Conservation (phyloP, 2,113 vertebrate genomes). For the Mola mola region DNA sequence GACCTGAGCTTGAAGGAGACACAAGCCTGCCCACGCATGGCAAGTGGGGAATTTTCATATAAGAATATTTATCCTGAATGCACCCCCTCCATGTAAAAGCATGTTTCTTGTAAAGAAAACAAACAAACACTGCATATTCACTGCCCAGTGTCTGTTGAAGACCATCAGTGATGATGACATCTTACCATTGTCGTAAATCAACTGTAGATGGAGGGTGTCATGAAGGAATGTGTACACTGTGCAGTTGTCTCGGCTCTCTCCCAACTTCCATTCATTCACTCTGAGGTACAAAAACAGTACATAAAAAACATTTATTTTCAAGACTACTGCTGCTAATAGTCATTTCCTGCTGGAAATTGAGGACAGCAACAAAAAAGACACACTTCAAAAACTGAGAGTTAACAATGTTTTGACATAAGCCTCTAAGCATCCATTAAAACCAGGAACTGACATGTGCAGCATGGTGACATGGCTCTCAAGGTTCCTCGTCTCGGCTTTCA, state of each 20-base stretch:
- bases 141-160: neutral
- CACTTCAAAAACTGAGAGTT: neutral
- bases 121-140: too few species aligned
- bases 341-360: too few species aligned
- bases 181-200: conserved; percentile 69
- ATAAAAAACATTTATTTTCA: too few species aligned
- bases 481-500: conserved; percentile 61
- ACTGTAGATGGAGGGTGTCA: conserved; percentile 67
- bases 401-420: neutral
- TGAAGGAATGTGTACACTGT: conserved; percentile 74
- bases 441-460: conserved; percentile 63
- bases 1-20: too few species aligned
- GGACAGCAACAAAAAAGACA: too few species aligned
- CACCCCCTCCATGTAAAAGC: too few species aligned
- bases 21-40: too few species aligned
- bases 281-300: conserved; percentile 56
- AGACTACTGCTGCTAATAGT: too few species aligned
- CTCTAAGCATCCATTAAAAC: neutral
- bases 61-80: too few species aligned
- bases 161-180: neutral
- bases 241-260: conserved; percentile 32
- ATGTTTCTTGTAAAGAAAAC: neutral
- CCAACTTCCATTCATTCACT: conserved; percentile 78
- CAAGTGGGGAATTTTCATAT: too few species aligned
- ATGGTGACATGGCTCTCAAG: conserved; percentile 51